These are phyloP conservation scores for Bellardia bayeri DNA, from an alignment of 2,888 invertebrate species.

Conservation along the genomic window DNA sequence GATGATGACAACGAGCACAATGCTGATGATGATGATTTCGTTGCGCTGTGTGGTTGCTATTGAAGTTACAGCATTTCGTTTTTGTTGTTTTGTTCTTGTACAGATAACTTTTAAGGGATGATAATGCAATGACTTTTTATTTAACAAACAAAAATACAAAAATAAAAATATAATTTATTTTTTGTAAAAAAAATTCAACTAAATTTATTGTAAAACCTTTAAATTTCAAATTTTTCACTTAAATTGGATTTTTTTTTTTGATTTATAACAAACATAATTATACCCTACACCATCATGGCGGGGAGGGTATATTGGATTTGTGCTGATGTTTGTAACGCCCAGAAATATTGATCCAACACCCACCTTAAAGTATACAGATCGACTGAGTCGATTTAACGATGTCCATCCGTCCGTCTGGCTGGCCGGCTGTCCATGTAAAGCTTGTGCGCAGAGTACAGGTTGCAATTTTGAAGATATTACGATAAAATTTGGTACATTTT, in stretches of 20 bases:
- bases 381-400: no score
- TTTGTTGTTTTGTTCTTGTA: neutral
- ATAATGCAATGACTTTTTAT: conserved; percentile 61
- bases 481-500: no score
- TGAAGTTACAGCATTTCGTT: conserved; percentile 40
- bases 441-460: no score
- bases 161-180: conserved; percentile 28
- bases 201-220: conserved; percentile 44
- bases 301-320: no score
- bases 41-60: conserved; percentile 30
- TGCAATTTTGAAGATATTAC: no score
- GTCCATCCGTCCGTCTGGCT: no score
- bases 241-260: conserved; percentile 47
- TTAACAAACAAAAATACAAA: conserved; percentile 29
- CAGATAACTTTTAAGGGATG: conserved; percentile 64
- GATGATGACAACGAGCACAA: conserved; percentile 19
- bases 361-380: no score
- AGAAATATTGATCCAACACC: no score
- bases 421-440: no score
- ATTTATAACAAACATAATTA: conserved; percentile 20
- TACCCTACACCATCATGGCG: no score
- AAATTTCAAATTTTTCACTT: conserved; percentile 42
- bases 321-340: no score
- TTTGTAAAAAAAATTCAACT: conserved; percentile 25
- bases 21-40: conserved; percentile 20